Evolutionary conservation across 1,140 invertebrate species (phyloP), one percentile per base, ranked within the genome.

Genomic region (Drosophila punjabiensis): DNA sequence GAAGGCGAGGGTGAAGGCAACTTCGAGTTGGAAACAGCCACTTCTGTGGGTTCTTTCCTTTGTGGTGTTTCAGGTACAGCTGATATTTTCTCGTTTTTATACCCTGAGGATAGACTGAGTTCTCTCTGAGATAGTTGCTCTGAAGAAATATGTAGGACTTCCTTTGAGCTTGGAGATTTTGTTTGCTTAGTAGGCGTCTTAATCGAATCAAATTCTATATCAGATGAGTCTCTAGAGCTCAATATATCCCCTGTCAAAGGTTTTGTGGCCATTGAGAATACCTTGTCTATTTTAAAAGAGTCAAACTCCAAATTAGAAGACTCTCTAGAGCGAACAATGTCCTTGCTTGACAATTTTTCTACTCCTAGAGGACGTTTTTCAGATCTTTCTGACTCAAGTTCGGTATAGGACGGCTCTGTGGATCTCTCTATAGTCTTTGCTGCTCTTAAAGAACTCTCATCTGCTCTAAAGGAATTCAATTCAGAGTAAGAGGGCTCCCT

Each of bases 1-100:
- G 85, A 76, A 3, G 24, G 6, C 1, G 43, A 20, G 5, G 77
- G 68, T 6, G 76, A 56, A 16, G 45, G 33, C 20, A 41, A 18
- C 37, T 74, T 74, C 14, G 47, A 11, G 11, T 47, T 4, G 47
- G 56, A n/a, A 7, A 3, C 32, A 11, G 4, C 14, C 7, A 30
- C 30, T 37, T 60, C 8, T 30, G 55, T n/a, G 13, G 14, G 4
- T 24, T 53, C 14, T 4, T 6, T 28, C 8, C n/a, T 62, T 8
- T 37, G 20, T 10, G 45, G 55, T 48, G 45, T 30, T 11, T 13
- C 47, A 28, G 55, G 47, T 39, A 61, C 28, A 8, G 69, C 18
- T 16, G 68, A 14, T 43, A n/a, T 11, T n/a, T 32, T 24, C 3
- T 53, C 68, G 24, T 53, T 53, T 43, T 14, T 50, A 35, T 13